Evolutionary conservation across 2,888 invertebrate genomes (phyloP), one percentile per base, ranked within the genome.

Genomic region (Icerya purchasi): DNA sequence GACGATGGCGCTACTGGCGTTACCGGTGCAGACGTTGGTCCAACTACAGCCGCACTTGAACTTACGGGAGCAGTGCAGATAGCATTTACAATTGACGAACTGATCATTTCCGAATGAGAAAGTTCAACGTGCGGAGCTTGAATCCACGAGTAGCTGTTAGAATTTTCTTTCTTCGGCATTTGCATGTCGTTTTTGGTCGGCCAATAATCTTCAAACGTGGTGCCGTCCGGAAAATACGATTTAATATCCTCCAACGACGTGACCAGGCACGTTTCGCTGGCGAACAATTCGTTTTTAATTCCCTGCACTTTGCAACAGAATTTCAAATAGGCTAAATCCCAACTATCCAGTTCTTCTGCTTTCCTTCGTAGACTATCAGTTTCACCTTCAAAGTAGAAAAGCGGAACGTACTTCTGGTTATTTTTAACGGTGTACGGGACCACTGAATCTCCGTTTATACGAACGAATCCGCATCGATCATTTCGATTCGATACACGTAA

Each of bases 251-350:
- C 82, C 66, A 91, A 77, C 75, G 88, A 89, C 62, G 91, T 90
- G 67, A 90, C 90, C 59, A 86, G 84, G 72, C 90, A 90, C 10
- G 86, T 86, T 69, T 90, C 89, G 75, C 86, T 87, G 21, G 88
- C 86, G 73, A 91, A 90, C 62, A 91, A 73, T 74, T 91, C 90
- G 69, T 89, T 90, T 64, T 90, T 76, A 66, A 91, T 90, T 57
- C 90, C 90, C 73, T 90, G 90, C 65, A 92, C 90, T 74, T 90
- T 91, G 73, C 91, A 91, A 73, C 91, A 91, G 72, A 92, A 90
- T 73, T 91, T 91, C 64, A 92, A 75, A 72, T 92, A 92, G 0
- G 90, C 87, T 65, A 91, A 74, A 73, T 91, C 90, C 92, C 91
- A 92, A 62, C 89, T 89, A 69, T 86, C 86, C 50, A 91, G 73